phyloP scores from a whole-genome alignment of 2,113 vertebrate species.

The Brevimyrus niger region DNA sequence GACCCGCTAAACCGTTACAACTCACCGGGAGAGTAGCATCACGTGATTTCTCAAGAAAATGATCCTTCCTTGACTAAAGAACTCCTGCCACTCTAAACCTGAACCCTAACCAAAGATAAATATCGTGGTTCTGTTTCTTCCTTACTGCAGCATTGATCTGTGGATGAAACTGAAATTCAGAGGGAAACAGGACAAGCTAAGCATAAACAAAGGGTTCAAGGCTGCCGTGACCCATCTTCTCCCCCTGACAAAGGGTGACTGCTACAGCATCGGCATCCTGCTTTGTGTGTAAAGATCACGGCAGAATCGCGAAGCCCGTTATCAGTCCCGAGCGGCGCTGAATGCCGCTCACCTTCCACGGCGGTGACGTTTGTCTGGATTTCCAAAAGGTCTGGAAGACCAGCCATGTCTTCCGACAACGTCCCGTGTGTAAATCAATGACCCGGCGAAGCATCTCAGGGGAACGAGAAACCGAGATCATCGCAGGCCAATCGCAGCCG shows the following conservation, averaged over 20 bases:
- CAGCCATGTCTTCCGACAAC: background rate
- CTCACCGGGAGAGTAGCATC: background rate
- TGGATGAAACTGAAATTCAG: background rate
- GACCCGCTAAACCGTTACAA: background rate
- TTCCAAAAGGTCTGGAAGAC: background rate
- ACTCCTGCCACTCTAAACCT: background rate
- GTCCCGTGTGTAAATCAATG: background rate
- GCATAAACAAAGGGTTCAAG: background rate
- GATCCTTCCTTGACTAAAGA: background rate
- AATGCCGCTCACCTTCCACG: background rate
- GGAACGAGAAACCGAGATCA: background rate
- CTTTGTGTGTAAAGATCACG: slow-evolving; percentile 8
- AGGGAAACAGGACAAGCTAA: background rate
- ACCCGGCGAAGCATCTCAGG: background rate
- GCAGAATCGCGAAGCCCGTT: background rate
- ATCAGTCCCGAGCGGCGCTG: background rate
- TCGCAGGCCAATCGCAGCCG: background rate
- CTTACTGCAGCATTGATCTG: background rate
- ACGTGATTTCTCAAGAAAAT: background rate
- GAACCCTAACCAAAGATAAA: background rate
- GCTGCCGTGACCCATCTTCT: background rate
- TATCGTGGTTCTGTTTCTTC: background rate
- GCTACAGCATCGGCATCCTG: background rate
- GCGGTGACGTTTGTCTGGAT: background rate
- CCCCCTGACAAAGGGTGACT: background rate